Evolutionary conservation across 2,888 invertebrate species (phyloP), one percentile per base, ranked within the genome.

Genomic region (Atherix ibis): DNA sequence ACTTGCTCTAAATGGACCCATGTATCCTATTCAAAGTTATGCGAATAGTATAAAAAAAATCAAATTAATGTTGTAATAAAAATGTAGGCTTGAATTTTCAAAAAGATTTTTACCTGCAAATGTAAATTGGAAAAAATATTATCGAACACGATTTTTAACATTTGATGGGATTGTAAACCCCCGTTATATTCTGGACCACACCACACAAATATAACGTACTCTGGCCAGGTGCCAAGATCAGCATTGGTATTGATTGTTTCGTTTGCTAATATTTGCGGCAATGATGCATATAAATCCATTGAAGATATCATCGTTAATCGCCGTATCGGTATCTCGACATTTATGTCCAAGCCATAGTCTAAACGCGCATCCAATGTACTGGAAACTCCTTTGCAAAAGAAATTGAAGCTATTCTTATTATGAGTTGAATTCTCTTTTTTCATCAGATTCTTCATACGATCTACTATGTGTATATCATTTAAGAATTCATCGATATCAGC

Each of bases 1-100:
- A 85, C 76, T 51, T 83, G 74, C 60, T 89, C 89, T 53, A 89
- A 68, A 53, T 79, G 78, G 14, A 76, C 70, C 52, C 80, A 74
- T 32, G 76, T 72, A 56, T 74, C 71, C 69, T 76, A 57, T n/a
- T n/a, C 4, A 46, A 47, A 31, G 17, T 27, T 5, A 31, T 22
- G 22, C 22, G 10, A 8, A 31, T 4, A 36, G 12, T 38, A 32
- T 36, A 27, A 18, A 37, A 40, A 34, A 35, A 28, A 34, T 13
- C 35, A 12, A 25, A 31, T 25, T 34, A 19, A 19, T 10, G 18
- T 16, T 32, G 18, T 18, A 18, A 15, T 13, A n/a, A 29, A 31
- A 17, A n/a, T 2, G 9, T 16, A 27, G 5, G 9, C 10, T n/a
- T n/a, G n/a, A n/a, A n/a, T n/a, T n/a, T n/a, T n/a, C n/a, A n/a